Percentiles rank a stretch among this genome's conserved stretches.
phyloP scores from a whole-genome alignment of 2,797 vertebrate genomes.

The Astyanax mexicanus region DNA sequence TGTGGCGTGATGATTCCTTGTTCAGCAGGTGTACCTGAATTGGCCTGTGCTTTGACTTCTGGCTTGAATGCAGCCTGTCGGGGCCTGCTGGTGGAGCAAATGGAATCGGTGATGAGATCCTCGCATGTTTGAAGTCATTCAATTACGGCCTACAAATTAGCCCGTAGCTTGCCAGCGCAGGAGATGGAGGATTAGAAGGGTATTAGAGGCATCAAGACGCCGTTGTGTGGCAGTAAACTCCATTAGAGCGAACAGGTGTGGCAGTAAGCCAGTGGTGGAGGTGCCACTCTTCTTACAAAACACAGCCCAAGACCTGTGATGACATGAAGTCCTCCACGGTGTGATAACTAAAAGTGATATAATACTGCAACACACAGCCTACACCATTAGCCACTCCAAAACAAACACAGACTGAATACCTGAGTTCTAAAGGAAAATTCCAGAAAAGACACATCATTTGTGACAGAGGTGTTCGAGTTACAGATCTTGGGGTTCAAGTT shows the following conservation, averaged over 20 bases:
- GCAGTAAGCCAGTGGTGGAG: not conserved
- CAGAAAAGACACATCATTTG: not conserved
- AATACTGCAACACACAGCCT: not conserved
- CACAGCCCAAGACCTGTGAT: not conserved
- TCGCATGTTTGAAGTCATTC: conserved; percentile 30
- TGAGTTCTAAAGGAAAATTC: not conserved
- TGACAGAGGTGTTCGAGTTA: not conserved
- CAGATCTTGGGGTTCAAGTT: not conserved
- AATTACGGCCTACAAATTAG: conserved; percentile 25
- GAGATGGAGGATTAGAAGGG: conserved; percentile 19
- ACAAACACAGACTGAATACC: not conserved
- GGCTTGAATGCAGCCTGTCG: conserved; percentile 14
- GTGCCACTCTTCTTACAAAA: not conserved
- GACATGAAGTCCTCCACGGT: not conserved
- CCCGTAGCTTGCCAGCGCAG: not conserved
- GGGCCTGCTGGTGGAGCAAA: conserved; percentile 24
- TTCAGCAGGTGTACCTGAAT: conserved; percentile 29
- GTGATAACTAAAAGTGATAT: no score
- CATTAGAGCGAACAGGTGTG: conserved; percentile 3
- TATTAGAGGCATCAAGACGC: conserved; percentile 15
- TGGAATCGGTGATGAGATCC: conserved; percentile 12
- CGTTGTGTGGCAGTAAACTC: conserved; percentile 17
- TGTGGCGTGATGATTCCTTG: conserved; percentile 5
- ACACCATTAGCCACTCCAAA: not conserved
- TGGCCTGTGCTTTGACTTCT: conserved; percentile 4